Evolutionary conservation across 2,113 vertebrate species (phyloP).

Genomic region (Sylvilagus bachmani): DNA sequence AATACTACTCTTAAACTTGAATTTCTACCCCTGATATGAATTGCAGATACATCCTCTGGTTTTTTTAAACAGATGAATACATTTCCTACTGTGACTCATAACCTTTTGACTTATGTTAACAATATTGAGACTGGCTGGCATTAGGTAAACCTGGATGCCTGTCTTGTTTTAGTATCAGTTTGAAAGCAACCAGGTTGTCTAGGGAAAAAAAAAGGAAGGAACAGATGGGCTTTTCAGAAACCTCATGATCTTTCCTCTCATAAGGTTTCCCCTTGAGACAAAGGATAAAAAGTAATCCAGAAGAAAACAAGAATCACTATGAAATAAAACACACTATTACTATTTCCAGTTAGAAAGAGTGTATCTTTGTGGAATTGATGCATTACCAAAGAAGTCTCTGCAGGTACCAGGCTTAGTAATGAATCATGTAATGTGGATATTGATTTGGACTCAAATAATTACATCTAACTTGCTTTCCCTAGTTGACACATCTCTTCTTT

Average conservation of each 20-base stretch:
- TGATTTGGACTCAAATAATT: slow-evolving; percentile 54
- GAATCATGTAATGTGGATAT: slow-evolving; percentile 37
- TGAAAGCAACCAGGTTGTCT: slow-evolving; percentile 50
- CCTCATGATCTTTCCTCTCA: slow-evolving; percentile 30
- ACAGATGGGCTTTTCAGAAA: slow-evolving; percentile 50
- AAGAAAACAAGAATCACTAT: neutral
- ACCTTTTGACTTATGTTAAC: slow-evolving; percentile 58
- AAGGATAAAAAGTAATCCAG: slow-evolving; percentile 37
- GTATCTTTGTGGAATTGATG: slow-evolving; percentile 4
- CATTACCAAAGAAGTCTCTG: neutral
- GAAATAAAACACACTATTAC: neutral
- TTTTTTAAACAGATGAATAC: slow-evolving; percentile 34
- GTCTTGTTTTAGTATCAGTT: slow-evolving; percentile 39
- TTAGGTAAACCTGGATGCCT: slow-evolving; percentile 36
- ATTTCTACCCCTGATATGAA: slow-evolving; percentile 48
- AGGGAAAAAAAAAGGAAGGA: neutral
- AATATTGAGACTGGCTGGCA: neutral
- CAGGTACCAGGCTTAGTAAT: neutral
- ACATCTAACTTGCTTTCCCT: neutral
- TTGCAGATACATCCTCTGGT: neutral
- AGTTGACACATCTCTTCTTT: slow-evolving; percentile 33
- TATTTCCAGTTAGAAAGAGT: slow-evolving; percentile 26
- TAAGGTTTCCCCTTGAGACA: slow-evolving; percentile 40
- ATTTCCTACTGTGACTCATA: slow-evolving; percentile 7
- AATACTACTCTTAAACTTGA: slow-evolving; percentile 33